phyloP scores from a whole-genome alignment of 2,797 vertebrate species.

The Spinibarbus caldwelli region DNA sequence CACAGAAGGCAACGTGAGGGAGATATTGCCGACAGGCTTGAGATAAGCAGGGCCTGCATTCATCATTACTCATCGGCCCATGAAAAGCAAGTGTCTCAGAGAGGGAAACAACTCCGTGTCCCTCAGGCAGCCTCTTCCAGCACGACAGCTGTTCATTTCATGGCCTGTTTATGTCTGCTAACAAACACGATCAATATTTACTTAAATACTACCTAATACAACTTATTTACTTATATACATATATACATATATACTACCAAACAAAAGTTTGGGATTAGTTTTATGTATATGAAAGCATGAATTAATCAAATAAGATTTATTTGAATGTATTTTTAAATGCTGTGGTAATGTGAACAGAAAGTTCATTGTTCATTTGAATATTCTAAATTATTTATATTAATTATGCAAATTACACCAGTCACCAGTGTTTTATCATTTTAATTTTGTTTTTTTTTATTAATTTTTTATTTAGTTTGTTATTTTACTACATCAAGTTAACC shows the following conservation, averaged over 20 bases:
- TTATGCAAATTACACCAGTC: background rate
- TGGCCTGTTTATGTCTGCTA: conserved; percentile 61
- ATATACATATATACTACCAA: background rate
- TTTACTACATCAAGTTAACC: background rate
- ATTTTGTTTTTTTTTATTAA: too few relatives aligned
- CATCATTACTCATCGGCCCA: conserved; percentile 64
- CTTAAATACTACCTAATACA: background rate
- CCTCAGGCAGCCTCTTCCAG: conserved; percentile 69
- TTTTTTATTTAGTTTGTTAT: background rate
- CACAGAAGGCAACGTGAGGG: conserved; percentile 54
- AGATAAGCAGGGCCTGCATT: conserved; percentile 60
- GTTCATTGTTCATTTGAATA: background rate
- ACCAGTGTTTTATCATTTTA: background rate
- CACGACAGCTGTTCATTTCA: conserved; percentile 69
- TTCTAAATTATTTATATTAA: background rate
- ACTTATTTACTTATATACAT: background rate
- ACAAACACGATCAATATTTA: conserved; percentile 30
- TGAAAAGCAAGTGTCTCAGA: conserved; percentile 63
- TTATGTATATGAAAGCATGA: background rate
- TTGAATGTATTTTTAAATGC: background rate
- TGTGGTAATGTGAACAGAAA: background rate
- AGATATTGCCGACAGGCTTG: conserved; percentile 57
- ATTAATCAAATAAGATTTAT: background rate
- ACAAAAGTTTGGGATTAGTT: background rate
- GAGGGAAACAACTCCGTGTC: conserved; percentile 69